Base-by-base conservation (phyloP, 2,113 vertebrate genomes). In the Platysternon megacephalum region DNA sequence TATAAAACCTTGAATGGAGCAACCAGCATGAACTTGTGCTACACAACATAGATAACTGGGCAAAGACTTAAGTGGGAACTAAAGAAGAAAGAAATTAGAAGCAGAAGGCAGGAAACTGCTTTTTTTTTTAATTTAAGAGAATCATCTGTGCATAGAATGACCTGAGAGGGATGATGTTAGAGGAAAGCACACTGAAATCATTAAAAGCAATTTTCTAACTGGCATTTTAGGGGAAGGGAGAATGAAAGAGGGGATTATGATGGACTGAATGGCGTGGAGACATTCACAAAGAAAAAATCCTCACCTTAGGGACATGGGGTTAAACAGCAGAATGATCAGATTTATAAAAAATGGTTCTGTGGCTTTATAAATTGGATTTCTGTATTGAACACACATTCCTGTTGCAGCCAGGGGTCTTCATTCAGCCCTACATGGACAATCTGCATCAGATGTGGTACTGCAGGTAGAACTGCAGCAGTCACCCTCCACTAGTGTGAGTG, bases 141-240 rank as follows among this genome's bases (percentile, higher is more conserved):
- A 35, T 6, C 28, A 8, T 1, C 2, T 1, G 1, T 12, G 17
- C 0, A 0, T 17, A 12, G n/a, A 49, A 7, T 2, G 65, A 35
- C 44, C 52, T 49, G 4, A 52, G 35, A 80, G 9, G 29, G 52
- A 61, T 24, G 74, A 32, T 0, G 0, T 0, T 42, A 61, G 32
- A 84, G 24, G 87, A n/a, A 12, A 86, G 42, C 74, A 72, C 4
- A 51, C 16, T 44, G 19, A 92, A 80, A 28, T 9, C 26, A 5
- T 6, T 68, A 39, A 9, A 48, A 32, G 1, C 14, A 84, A 65
- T 11, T 83, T 56, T 44, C 65, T 44, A 28, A 44, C 42, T 78
- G 5, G n/a, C 44, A 79, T 32, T 74, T 90, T 65, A 78, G 0
- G 1, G 49, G 28, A 89, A 84, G 3, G 21, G 13, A 93, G 14